phyloP scores from a whole-genome alignment of 2,113 vertebrate species.

The Crotalus viridis region DNA sequence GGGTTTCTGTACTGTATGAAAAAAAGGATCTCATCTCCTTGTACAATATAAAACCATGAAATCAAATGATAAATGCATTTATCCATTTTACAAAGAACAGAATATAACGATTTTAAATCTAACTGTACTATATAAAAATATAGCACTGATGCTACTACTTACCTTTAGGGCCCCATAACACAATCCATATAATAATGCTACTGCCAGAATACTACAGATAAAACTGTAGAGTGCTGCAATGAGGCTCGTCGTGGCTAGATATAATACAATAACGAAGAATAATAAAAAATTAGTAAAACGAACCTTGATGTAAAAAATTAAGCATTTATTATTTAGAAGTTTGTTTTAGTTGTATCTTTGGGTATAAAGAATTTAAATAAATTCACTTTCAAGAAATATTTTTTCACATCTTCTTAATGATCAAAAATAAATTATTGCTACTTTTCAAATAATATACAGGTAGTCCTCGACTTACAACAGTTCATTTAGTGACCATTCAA shows the following conservation, averaged over 20 bases:
- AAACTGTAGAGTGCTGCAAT: constrained; percentile 93
- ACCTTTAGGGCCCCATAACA: constrained; percentile 98
- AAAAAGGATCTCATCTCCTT: not conserved
- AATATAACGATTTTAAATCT: not conserved
- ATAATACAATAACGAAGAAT: not conserved
- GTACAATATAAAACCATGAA: not conserved
- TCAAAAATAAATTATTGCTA: not conserved
- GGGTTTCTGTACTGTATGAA: not conserved
- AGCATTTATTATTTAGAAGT: not conserved
- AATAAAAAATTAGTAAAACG: not conserved
- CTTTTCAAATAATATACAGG: not conserved
- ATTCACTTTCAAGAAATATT: not conserved
- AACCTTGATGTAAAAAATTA: not conserved
- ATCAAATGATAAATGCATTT: not conserved
- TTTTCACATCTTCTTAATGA: not conserved
- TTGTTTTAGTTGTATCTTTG: not conserved
- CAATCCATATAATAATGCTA: constrained; percentile 90
- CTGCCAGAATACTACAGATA: constrained; percentile 90
- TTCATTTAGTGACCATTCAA: not conserved
- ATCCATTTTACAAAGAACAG: not conserved
- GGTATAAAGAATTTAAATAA: not conserved
- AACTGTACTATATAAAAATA: not conserved
- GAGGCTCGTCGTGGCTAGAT: constrained; percentile 91
- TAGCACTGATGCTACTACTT: constrained; percentile 40
- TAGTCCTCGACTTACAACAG: not conserved